These are phyloP conservation scores for Drosophila prosaltans DNA, from an alignment of 1,140 invertebrate species.

Conservation along the genomic window DNA sequence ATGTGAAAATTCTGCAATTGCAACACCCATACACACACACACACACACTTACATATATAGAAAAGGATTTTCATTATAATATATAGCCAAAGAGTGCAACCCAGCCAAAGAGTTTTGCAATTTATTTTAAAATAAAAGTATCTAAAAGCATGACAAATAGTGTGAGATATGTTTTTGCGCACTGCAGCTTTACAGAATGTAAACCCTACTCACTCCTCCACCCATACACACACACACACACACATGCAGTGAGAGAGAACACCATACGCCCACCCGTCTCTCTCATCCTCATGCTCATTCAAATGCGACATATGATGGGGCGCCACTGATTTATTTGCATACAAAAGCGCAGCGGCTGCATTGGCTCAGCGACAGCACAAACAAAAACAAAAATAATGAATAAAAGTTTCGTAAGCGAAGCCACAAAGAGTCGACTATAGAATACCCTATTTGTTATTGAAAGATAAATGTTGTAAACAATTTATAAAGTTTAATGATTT, in stretches of 20 bases:
- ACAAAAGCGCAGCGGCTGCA: conserved; percentile 69
- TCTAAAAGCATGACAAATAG: conserved; percentile 77
- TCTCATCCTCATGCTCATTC: conserved; percentile 11
- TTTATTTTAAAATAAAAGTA: conserved; percentile 81
- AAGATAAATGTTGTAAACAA: too few species aligned
- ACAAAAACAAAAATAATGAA: conserved; percentile 22
- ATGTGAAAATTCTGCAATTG: conserved; percentile 79
- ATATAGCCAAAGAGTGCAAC: conserved; percentile 58
- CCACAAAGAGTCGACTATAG: background rate
- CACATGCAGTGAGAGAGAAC: background rate
- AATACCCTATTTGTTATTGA: background rate
- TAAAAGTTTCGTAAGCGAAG: background rate
- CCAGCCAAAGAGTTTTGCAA: conserved; percentile 77
- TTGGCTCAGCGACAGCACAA: conserved; percentile 24
- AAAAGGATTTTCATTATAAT: conserved; percentile 81
- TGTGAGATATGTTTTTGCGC: conserved; percentile 80
- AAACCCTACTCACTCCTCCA: background rate
- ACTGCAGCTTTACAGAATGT: conserved; percentile 51
- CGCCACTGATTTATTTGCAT: conserved; percentile 82
- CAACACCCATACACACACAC: conserved; percentile 30
- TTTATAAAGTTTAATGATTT: too few species aligned
- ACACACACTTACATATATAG: conserved; percentile 22
- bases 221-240: background rate
- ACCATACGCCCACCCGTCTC: background rate
- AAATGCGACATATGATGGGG: conserved; percentile 72